These are phyloP conservation scores for Halcyon leucocephala DNA, from an alignment of 2,797 vertebrate species.

Conservation along the genomic window DNA sequence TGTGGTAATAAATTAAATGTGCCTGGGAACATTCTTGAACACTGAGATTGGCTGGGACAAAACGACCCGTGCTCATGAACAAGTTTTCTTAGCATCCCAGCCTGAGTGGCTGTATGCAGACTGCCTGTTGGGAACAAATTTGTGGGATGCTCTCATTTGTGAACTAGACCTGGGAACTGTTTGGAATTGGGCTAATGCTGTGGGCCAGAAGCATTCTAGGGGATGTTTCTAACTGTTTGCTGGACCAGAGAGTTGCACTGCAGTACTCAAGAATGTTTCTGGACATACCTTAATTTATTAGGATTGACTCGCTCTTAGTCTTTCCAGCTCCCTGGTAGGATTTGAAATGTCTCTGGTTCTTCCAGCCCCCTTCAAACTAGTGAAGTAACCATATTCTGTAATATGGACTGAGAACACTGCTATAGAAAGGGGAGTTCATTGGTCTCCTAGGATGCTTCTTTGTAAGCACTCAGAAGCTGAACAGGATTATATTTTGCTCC, in stretches of 20 bases:
- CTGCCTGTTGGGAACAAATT: neutral
- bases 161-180: neutral
- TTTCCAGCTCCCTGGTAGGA: neutral
- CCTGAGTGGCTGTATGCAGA: neutral
- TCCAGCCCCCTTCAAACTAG: neutral
- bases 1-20: neutral
- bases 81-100: neutral
- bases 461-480: neutral
- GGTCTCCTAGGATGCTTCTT: neutral
- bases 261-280: neutral
- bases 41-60: neutral
- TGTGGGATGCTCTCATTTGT: neutral
- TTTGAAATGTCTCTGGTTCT: neutral
- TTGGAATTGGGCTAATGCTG: neutral
- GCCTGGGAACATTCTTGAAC: neutral
- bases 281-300: neutral
- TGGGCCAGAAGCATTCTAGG: neutral
- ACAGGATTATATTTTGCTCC: neutral
- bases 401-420: neutral
- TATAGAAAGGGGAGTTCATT: neutral
- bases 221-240: neutral
- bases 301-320: neutral
- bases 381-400: neutral
- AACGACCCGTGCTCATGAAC: neutral
- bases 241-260: neutral